Base-by-base conservation (phyloP, 1,140 invertebrate genomes). In the Dreissena rostriformis region DNA sequence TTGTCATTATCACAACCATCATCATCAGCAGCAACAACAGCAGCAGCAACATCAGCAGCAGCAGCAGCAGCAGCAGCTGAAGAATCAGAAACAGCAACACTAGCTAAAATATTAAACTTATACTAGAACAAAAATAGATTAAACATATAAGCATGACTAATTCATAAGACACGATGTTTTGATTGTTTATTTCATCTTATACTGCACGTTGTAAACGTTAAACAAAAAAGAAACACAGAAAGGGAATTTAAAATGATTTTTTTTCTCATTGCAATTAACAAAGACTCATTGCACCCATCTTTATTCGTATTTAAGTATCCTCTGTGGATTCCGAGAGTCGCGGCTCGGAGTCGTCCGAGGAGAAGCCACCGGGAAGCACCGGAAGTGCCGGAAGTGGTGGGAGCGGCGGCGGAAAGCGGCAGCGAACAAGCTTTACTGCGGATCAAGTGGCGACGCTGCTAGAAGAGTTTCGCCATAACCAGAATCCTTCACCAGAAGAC, bases 271-370 rank as follows among this genome's bases (percentile, higher is more conserved):
- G 39, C 39, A 39, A 39, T 39, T 5, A 39, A 39, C 39, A 39
- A 39, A 39, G 39, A 39, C 8, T 39, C 39, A 39, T 5, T 5
- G 39, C 39, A 39, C 39, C 39, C 39, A 39, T 39, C 39, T 39
- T 2, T 39, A 39, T 39, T 39, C 39, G 39, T 57, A 49, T 67
- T 74, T n/a, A 49, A 82, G 79, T 82, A 74, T 82, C 70, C 0
- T 82, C 79, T 2, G 49, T 82, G 2, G 79, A 82, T 65, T 82
- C 79, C 11, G 79, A 82, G 24, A 28, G 19, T 24, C 53, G 57
- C 12, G 63, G 49, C 22, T 82, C 79, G 15, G 79, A 82, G 22
- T 53, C 61, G 15, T 79, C 76, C 12, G 79, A 82, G 12, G 71
- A 72, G 26, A 82, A 57, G 24, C 12, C 29, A 2, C 8, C 10